Conservation (phyloP, 2,888 invertebrate genomes). For the Platycheirus rosarum region DNA sequence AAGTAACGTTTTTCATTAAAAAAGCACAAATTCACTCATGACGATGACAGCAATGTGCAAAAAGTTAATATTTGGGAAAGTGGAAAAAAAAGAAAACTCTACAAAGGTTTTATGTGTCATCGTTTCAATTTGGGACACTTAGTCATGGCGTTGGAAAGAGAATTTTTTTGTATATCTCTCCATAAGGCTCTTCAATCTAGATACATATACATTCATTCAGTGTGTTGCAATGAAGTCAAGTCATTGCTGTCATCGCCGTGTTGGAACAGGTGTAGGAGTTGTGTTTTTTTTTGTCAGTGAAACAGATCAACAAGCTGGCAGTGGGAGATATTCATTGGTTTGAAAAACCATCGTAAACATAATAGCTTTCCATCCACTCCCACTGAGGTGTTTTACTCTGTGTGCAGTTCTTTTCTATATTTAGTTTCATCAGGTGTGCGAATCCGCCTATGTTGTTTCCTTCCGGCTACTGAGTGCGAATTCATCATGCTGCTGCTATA, state of each 20-base stretch:
- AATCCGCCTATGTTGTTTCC: slow-evolving; percentile 54
- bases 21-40: slow-evolving; percentile 22
- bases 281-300: slow-evolving; percentile 6
- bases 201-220: background rate
- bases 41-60: background rate
- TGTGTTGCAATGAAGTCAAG: slow-evolving; percentile 43
- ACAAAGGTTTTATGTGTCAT: slow-evolving; percentile 51
- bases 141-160: slow-evolving; percentile 16
- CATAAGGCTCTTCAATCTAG: background rate
- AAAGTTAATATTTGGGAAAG: slow-evolving; percentile 15
- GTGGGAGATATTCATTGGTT: slow-evolving; percentile 32
- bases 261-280: slow-evolving; percentile 46
- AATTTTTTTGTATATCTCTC: background rate
- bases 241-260: slow-evolving; percentile 44
- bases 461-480: slow-evolving; percentile 54
- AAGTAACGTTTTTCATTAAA: slow-evolving; percentile 1
- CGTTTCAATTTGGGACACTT: slow-evolving; percentile 56
- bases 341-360: slow-evolving; percentile 56
- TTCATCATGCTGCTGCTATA: slow-evolving; percentile 24
- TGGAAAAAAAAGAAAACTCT: slow-evolving; percentile 14
- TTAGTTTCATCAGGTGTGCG: slow-evolving; percentile 45
- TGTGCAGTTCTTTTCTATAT: slow-evolving; percentile 34
- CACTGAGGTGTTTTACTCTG: background rate
- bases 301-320: slow-evolving; percentile 58
- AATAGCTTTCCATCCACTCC: slow-evolving; percentile 10